phyloP scores from a whole-genome alignment of 1,140 invertebrate species.

The Lanistes nyassanus region DNA sequence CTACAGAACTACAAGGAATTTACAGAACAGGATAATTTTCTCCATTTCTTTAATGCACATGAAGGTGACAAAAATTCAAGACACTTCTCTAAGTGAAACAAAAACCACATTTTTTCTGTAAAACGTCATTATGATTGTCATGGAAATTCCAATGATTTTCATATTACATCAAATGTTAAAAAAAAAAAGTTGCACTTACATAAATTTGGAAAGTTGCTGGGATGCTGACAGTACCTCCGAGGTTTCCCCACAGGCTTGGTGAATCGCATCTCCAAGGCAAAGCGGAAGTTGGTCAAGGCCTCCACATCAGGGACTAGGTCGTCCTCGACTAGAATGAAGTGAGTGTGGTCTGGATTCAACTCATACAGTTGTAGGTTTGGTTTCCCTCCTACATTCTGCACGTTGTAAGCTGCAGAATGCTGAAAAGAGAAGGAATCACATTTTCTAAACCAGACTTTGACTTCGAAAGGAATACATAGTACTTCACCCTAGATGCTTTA shows the following conservation, averaged over 20 bases:
- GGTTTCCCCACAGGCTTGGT: slow-evolving; percentile 36
- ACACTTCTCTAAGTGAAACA: too few relatives aligned
- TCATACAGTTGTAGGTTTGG: slow-evolving; percentile 43
- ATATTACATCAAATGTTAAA: too few relatives aligned
- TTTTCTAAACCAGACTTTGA: too few relatives aligned
- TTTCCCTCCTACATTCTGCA: slow-evolving; percentile 42
- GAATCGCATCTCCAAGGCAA: slow-evolving; percentile 35
- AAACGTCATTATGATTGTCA: too few relatives aligned
- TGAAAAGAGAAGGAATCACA: too few relatives aligned
- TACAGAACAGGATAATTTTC: background rate
- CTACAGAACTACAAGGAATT: background rate
- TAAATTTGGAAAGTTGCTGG: slow-evolving; percentile 18
- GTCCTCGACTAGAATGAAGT: slow-evolving; percentile 58
- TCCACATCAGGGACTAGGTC: slow-evolving; percentile 17
- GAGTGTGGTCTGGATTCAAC: slow-evolving; percentile 62
- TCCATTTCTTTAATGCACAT: background rate
- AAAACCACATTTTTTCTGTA: too few relatives aligned
- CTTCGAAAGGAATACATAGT: too few relatives aligned
- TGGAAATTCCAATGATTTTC: too few relatives aligned
- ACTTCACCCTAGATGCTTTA: too few relatives aligned
- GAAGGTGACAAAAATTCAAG: too few relatives aligned
- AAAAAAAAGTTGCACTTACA: slow-evolving; percentile 17
- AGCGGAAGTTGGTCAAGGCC: slow-evolving; percentile 30
- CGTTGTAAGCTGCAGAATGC: background rate
- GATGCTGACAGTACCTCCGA: slow-evolving; percentile 32